Evolutionary conservation across 2,797 vertebrate species (phyloP), one percentile per base, ranked within the genome.

Genomic region (Carapus acus): DNA sequence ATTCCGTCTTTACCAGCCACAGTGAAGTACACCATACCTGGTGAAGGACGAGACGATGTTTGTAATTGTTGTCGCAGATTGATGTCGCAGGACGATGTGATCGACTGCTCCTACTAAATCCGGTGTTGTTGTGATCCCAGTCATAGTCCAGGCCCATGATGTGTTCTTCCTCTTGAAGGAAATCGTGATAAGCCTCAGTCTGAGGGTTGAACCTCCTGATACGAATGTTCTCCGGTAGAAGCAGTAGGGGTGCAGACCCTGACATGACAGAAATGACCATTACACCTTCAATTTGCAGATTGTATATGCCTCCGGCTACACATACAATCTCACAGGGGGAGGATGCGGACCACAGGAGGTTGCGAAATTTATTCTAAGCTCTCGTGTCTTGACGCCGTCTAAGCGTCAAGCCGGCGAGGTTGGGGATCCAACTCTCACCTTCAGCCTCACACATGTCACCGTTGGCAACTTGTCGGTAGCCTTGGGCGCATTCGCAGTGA

Each of bases 21-120:
- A 34, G 90, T 94, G 80, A 92, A 96, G 71, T 96, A 96, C 6
- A 95, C 81, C 63, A 96, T 63, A 82, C 94, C 94, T 95, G 70
- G 34, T 1, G 42, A 60, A 56, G 24, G 17, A 64, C 36, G 43
- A n/a, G 3, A 8, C 33, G 19, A 51, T 42, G 3, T 5, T 9
- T 9, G 9, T 27, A 4, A 27, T 9, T 9, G 24, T 27, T 6
- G n/a, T n/a, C n/a, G n/a, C n/a, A n/a, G n/a, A n/a, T n/a, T n/a
- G n/a, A n/a, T n/a, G n/a, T n/a, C n/a, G n/a, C n/a, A n/a, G n/a
- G n/a, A n/a, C n/a, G n/a, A 4, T 29, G 3, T 17, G 36, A 18
- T n/a, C n/a, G 20, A 36, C 4, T 40, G 37, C n/a, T 38, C 81
- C 27, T 80, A 96, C 94, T 94, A 57, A 91, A 78, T 59, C 87